phyloP scores from a whole-genome alignment of 2,888 invertebrate genomes.

The Altica lythri region DNA sequence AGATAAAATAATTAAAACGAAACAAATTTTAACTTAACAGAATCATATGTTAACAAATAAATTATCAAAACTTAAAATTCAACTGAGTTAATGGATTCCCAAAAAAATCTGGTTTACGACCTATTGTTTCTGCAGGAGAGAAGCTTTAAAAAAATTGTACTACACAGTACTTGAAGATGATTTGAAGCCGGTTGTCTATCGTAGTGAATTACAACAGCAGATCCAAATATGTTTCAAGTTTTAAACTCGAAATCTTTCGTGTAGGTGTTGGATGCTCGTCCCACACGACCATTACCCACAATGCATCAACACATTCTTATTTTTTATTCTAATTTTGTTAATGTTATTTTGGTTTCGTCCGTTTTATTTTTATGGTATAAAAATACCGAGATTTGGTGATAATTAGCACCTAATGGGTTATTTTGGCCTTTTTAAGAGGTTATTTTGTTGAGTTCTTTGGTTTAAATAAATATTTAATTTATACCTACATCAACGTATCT shows the following conservation, averaged over 20 bases:
- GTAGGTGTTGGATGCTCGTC: constrained; percentile 22
- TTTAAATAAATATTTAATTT: neutral
- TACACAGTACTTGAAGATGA: constrained; percentile 5
- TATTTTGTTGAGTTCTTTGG: neutral
- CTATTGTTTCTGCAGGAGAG: constrained; percentile 4
- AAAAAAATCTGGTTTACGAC: constrained; percentile 1
- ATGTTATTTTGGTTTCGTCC: constrained; percentile 3
- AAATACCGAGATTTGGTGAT: constrained; percentile 21
- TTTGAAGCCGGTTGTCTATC: constrained; percentile 12
- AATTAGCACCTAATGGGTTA: constrained; percentile 23
- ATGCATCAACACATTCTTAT: constrained; percentile 24
- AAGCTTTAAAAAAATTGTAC: constrained; percentile 11
- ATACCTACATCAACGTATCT: too few species aligned
- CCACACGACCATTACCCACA: constrained; percentile 23
- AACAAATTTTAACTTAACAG: too few species aligned
- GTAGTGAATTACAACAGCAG: constrained; percentile 18
- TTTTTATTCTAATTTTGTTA: constrained; percentile 11
- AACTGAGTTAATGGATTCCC: neutral
- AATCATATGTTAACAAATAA: too few species aligned
- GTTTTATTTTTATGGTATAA: constrained; percentile 15
- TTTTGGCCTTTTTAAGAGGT: neutral
- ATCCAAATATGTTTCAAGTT: constrained; percentile 22
- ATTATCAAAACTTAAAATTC: too few species aligned
- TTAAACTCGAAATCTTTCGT: constrained; percentile 22
- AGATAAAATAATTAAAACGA: too few species aligned